Evolutionary conservation across 2,113 vertebrate genomes (phyloP).

Genomic region (Rhinopomastus cyanomelas): DNA sequence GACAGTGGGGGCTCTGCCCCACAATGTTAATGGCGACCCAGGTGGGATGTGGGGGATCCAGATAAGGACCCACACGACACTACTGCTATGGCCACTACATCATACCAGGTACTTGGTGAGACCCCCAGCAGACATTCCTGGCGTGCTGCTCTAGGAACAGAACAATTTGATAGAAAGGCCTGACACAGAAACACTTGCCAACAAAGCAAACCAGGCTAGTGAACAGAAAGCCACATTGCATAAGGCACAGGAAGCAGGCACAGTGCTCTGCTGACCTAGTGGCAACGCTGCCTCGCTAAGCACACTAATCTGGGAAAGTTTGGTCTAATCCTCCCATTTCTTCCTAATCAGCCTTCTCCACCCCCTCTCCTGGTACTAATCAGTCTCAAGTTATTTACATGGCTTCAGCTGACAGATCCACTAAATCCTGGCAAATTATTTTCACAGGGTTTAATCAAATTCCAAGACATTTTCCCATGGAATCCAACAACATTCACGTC

Average conservation of each 20-base stretch:
- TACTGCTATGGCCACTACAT: too few species aligned
- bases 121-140: background rate
- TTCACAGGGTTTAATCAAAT: conserved; percentile 20
- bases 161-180: background rate
- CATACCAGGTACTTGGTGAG: too few species aligned
- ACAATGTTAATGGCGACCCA: too few species aligned
- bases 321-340: conserved; percentile 44
- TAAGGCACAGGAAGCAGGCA: conserved; percentile 10
- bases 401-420: background rate
- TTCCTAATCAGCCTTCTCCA: conserved; percentile 19
- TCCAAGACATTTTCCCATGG: background rate
- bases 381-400: conserved; percentile 11
- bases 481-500: background rate
- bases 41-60: too few species aligned
- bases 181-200: background rate
- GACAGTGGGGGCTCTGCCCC: too few species aligned
- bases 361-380: background rate
- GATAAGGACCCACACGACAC: too few species aligned
- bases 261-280: conserved; percentile 38
- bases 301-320: conserved; percentile 46
- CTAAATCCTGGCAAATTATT: conserved; percentile 19
- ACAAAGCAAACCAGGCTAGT: background rate
- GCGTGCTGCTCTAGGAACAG: background rate
- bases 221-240: background rate
- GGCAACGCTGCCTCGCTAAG: conserved; percentile 28